Evolutionary conservation across 2,113 vertebrate species (phyloP), one percentile per base, ranked within the genome.

Genomic region (Stegastes partitus): DNA sequence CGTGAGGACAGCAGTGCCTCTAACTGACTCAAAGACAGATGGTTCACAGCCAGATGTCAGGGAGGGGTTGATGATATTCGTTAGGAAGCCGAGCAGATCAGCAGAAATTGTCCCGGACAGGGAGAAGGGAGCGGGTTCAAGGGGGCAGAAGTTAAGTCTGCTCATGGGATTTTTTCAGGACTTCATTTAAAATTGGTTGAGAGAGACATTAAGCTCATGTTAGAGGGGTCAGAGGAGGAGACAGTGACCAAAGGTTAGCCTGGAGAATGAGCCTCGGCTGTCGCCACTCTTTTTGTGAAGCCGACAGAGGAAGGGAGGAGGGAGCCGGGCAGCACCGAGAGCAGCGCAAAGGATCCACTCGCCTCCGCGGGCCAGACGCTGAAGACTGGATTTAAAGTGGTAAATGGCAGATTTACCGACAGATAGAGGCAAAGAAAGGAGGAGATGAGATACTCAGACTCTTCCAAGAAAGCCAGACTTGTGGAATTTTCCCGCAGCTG

Each of bases 31-130:
- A 57, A 77, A 84, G 78, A 68, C 83, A 81, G 74, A 87, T 87
- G 88, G 61, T 87, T 83, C 44, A 67, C 55, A 65, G 76, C 44
- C 86, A 89, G 80, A 83, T 88, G 88, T 77, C 47, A 57, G 70
- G 55, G 74, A 59, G 47, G 68, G 19, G 67, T 79, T 74, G 79
- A 72, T 81, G 70, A 73, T 74, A 82, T 62, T 64, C 61, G 51
- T 74, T 68, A 56, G 66, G 74, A 89, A 72, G 51, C 49, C 44
- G 61, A 89, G 31, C 68, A 86, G 72, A 82, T 76, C 57, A 74
- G 21, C 58, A 47, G 63, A 16, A 25, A 47, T 53, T 34, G 59
- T 68, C 62, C 0, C 7, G 63, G 31, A 62, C 57, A 59, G 51
- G 37, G 59, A 76, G 55, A 44, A 34, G 22, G 39, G 56, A 37